Evolutionary conservation across 1,140 invertebrate species (phyloP).

Genomic region (Bombus consobrinus): DNA sequence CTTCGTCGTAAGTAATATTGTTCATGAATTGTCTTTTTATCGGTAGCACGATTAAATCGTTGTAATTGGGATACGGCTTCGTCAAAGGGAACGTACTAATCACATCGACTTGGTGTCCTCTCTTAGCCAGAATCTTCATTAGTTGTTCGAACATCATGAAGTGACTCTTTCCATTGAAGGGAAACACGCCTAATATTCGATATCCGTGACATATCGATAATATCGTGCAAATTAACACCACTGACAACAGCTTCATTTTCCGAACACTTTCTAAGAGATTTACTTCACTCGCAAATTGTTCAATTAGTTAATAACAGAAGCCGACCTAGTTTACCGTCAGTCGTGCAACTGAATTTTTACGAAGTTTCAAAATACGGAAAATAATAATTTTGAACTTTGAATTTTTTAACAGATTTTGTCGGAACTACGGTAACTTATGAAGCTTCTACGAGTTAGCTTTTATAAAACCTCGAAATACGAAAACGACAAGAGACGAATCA

Average conservation of each 20-base stretch:
- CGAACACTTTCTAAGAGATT: not conserved
- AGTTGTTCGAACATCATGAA: constrained; percentile 83
- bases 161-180: constrained; percentile 83
- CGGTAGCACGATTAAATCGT: constrained; percentile 77
- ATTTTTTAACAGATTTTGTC: too few relatives aligned
- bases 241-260: constrained; percentile 36
- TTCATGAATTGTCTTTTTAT: constrained; percentile 52
- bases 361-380: not conserved
- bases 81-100: constrained; percentile 82
- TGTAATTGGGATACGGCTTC: constrained; percentile 81
- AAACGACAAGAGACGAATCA: too few relatives aligned
- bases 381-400: too few relatives aligned
- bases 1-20: constrained; percentile 57
- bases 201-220: constrained; percentile 57
- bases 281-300: not conserved
- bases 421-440: too few relatives aligned
- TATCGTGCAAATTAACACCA: not conserved
- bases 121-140: constrained; percentile 82
- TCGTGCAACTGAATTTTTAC: not conserved
- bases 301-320: not conserved
- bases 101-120: constrained; percentile 85
- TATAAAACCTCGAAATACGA: too few relatives aligned
- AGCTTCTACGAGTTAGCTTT: too few relatives aligned
- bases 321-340: fast-evolving
- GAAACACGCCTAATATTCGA: constrained; percentile 79